Conservation (phyloP, 2,888 invertebrate species). For the Latheticus oryzae region DNA sequence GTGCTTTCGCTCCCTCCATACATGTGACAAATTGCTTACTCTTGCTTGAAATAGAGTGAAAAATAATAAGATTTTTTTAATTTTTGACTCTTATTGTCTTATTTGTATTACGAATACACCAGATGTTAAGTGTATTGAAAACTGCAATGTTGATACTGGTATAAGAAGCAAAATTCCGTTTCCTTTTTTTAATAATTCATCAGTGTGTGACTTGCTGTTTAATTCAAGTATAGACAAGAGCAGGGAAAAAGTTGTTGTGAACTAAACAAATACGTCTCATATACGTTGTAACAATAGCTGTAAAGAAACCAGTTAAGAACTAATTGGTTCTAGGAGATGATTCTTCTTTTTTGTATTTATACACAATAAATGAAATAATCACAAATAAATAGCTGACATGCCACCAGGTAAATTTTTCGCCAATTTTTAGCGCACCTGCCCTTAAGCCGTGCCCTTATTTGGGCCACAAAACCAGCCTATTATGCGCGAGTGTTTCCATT, state of each 20-base stretch:
- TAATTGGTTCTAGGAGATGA: constrained; percentile 31
- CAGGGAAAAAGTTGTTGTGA: constrained; percentile 9
- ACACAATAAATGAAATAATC: neutral
- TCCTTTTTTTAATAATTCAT: constrained; percentile 12
- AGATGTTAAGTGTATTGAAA: neutral
- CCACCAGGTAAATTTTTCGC: constrained; percentile 3
- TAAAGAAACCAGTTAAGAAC: constrained; percentile 31
- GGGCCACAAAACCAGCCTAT: constrained; percentile 19
- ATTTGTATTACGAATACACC: too few relatives aligned
- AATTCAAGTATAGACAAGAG: too few relatives aligned
- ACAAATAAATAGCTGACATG: neutral
- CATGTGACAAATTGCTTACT: constrained; percentile 1
- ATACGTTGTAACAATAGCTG: constrained; percentile 5
- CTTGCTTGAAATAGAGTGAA: too few relatives aligned
- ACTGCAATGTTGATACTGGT: constrained; percentile 1
- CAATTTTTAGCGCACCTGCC: constrained; percentile 14
- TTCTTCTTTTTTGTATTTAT: neutral
- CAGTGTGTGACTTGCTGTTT: constrained; percentile 6
- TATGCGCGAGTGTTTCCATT: constrained; percentile 26
- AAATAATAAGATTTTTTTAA: too few relatives aligned
- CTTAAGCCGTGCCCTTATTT: constrained; percentile 11
- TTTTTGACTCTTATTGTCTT: too few relatives aligned
- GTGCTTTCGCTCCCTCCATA: neutral
- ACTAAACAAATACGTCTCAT: constrained; percentile 26
- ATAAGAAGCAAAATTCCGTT: constrained; percentile 8